These are phyloP conservation scores for Jacana jacana DNA, from an alignment of 2,113 vertebrate genomes.

Conservation along the genomic window DNA sequence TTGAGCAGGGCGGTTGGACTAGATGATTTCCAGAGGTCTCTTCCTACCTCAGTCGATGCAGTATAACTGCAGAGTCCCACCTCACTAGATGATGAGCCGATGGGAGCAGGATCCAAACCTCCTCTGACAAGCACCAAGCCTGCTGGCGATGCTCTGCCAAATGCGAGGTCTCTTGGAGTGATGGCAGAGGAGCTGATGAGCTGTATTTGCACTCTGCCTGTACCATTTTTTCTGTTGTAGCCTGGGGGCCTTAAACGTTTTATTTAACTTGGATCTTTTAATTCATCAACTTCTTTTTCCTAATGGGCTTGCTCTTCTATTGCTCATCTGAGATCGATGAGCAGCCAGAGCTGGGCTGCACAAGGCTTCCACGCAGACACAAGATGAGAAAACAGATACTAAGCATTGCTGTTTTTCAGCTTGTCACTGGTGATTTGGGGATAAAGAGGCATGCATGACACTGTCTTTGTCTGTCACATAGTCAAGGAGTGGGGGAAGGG, in stretches of 20 bases:
- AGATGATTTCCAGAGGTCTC: background rate
- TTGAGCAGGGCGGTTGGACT: background rate
- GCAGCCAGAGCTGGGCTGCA: background rate
- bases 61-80: background rate
- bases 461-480: background rate
- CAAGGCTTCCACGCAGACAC: background rate
- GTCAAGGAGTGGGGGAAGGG: background rate
- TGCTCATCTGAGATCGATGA: background rate
- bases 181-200: background rate
- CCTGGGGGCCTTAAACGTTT: background rate
- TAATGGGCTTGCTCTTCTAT: conserved; percentile 9
- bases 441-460: background rate
- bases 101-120: background rate
- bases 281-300: conserved; percentile 32
- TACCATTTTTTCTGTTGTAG: background rate
- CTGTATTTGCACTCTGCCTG: background rate
- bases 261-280: conserved; percentile 40
- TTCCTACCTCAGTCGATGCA: background rate
- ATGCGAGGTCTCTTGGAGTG: background rate
- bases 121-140: background rate
- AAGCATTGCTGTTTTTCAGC: background rate
- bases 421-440: background rate
- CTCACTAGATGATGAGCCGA: background rate
- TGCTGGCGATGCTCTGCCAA: background rate
- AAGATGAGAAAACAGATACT: background rate